Evolutionary conservation across 2,797 vertebrate species (phyloP), one percentile per base, ranked within the genome.

Genomic region (Mastacembelus armatus): DNA sequence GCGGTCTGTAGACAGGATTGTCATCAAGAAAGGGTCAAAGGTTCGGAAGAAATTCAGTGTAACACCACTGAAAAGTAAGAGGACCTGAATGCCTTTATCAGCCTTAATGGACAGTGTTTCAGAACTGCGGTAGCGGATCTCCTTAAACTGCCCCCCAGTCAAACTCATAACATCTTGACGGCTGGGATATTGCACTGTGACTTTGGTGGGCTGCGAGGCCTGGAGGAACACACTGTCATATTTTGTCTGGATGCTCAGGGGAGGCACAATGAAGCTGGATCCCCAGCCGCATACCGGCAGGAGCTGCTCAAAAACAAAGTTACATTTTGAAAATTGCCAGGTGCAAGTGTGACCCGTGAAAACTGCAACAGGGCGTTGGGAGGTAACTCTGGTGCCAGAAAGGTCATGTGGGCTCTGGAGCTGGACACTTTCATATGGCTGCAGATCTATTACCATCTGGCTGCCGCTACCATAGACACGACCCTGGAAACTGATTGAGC

Each of bases 301-400:
- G 47, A 96, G 87, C 65, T 95, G 95, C 72, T 96, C 94, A 14
- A 84, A 90, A 9, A 95, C 91, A 1, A 94, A 92, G 76, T 94
- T 91, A 61, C 94, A 95, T 49, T 56, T 88, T 0, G 89, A 74
- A 48, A 93, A 92, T 18, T 39, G 81, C 71, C 71, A 73, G 27
- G 80, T 91, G 66, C 94, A 96, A 10, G 71, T 91, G 80, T 95
- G 93, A 39, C 95, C 94, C 0, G 90, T 84, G 44, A 92, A 57
- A 40, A 95, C 92, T 0, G 86, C 92, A 35, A 95, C 84, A 0
- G 93, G 93, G 16, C 18, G 27, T n/a, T 44, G 56, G 24, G 93
- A 89, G 9, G 77, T 61, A 24, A 96, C 80, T 58, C 77, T 83
- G 8, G 91, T 89, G 10, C 94, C 92, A 0, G 94, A 91, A 8